A percentile compares a stretch with the other conserved stretches of the same genome.
Conservation (phyloP, 1,140 invertebrate species). For the Zaprionus nigranus region DNA sequence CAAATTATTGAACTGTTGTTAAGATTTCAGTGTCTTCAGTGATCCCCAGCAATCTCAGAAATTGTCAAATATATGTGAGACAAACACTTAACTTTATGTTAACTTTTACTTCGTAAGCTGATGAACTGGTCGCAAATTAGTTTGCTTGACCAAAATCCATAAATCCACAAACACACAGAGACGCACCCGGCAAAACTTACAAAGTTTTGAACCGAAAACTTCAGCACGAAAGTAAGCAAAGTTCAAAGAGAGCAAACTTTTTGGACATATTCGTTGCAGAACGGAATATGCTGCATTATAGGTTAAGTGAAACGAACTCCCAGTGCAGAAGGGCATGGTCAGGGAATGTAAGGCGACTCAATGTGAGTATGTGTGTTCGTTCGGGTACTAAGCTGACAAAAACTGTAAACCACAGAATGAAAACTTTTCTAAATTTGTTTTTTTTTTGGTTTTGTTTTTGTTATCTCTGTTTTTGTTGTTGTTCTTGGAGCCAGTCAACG, state of each 20-base stretch:
- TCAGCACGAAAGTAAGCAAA: slow-evolving; percentile 65
- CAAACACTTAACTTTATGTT: slow-evolving; percentile 30
- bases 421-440: slow-evolving; percentile 58
- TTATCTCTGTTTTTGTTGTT: slow-evolving; percentile 5
- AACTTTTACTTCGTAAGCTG: slow-evolving; percentile 35
- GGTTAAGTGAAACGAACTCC: slow-evolving; percentile 76
- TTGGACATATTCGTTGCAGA: slow-evolving; percentile 59
- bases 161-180: not conserved
- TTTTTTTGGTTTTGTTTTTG: not conserved
- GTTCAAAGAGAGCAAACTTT: slow-evolving; percentile 68
- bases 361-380: slow-evolving; percentile 15
- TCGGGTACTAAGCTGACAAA: slow-evolving; percentile 49
- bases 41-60: slow-evolving; percentile 4
- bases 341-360: slow-evolving; percentile 39
- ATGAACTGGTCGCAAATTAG: slow-evolving; percentile 39
- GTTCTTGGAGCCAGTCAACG: not conserved
- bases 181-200: slow-evolving; percentile 38
- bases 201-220: slow-evolving; percentile 59
- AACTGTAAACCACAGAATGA: slow-evolving; percentile 68
- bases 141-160: slow-evolving; percentile 53
- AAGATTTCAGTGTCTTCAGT: not conserved
- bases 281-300: slow-evolving; percentile 11
- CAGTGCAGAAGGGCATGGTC: slow-evolving; percentile 62
- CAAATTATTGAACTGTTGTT: not conserved
- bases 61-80: slow-evolving; percentile 20